phyloP scores from a whole-genome alignment of 2,797 vertebrate genomes.

The Hypotaenidia okinawae region DNA sequence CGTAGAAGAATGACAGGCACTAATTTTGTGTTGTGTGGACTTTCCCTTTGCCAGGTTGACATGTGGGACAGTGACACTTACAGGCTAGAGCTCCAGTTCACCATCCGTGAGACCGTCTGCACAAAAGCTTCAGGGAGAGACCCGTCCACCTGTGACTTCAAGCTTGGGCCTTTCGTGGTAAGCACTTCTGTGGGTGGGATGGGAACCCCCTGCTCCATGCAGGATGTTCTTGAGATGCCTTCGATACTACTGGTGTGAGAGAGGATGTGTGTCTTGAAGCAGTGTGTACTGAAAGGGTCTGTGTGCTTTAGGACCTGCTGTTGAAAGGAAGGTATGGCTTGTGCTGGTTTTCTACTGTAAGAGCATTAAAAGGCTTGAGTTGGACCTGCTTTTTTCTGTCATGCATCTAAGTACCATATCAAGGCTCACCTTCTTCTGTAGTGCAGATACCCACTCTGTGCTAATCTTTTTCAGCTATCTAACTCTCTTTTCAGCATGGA shows the following conservation, averaged over 20 bases:
- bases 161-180: constrained; percentile 47
- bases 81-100: constrained; percentile 60
- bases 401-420: too few species aligned
- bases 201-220: fast-evolving
- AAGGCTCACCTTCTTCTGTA: background rate
- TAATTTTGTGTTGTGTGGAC: background rate
- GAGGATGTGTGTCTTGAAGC: too few species aligned
- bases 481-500: background rate
- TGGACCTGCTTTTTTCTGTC: background rate
- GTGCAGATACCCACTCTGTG: background rate
- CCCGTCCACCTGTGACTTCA: constrained; percentile 52
- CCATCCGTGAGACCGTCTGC: constrained; percentile 66
- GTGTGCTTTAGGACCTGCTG: background rate
- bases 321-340: background rate
- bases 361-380: background rate
- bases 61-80: constrained; percentile 6
- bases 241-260: background rate
- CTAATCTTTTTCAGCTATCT: background rate
- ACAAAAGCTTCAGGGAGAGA: constrained; percentile 37
- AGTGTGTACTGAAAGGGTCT: fast-evolving
- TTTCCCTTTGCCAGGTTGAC: constrained; percentile 48
- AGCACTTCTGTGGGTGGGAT: background rate
- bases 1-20: too few species aligned
- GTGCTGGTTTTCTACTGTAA: background rate
- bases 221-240: background rate